Percentiles rank a stretch among this genome's conserved stretches.
Evolutionary conservation across 1,140 invertebrate species (phyloP).

Genomic region (Neodiprion lecontei): DNA sequence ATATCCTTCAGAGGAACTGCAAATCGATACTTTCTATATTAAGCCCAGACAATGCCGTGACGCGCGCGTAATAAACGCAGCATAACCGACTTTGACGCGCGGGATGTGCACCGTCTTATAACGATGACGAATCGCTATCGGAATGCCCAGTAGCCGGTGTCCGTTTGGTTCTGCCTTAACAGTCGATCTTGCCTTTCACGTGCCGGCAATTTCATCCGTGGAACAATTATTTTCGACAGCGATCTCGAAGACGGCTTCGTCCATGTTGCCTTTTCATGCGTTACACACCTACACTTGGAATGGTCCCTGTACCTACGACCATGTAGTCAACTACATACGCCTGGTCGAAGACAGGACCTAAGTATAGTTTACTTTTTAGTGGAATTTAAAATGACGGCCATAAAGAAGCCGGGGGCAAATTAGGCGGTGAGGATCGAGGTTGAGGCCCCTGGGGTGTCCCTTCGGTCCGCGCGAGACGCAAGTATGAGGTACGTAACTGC

Average conservation of each 20-base stretch:
- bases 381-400: conserved; percentile 53
- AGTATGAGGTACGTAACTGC: not conserved
- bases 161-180: not conserved
- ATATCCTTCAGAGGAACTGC: no score
- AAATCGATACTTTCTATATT: no score
- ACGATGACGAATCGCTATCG: not conserved
- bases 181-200: not conserved
- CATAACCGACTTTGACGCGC: no score
- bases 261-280: no score
- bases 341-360: conserved; percentile 32
- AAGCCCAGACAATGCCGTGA: no score
- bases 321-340: not conserved
- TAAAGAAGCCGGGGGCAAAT: conserved; percentile 51
- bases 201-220: no score
- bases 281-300: no score
- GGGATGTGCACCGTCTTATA: not conserved
- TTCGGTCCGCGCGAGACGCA: conserved; percentile 12
- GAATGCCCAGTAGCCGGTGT: not conserved
- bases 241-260: no score
- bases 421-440: conserved; percentile 43
- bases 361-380: conserved; percentile 44
- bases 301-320: no score
- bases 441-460: conserved; percentile 38
- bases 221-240: no score
- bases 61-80: no score